These are phyloP conservation scores for Mergus octosetaceus DNA, from an alignment of 2,797 vertebrate genomes.

Conservation along the genomic window DNA sequence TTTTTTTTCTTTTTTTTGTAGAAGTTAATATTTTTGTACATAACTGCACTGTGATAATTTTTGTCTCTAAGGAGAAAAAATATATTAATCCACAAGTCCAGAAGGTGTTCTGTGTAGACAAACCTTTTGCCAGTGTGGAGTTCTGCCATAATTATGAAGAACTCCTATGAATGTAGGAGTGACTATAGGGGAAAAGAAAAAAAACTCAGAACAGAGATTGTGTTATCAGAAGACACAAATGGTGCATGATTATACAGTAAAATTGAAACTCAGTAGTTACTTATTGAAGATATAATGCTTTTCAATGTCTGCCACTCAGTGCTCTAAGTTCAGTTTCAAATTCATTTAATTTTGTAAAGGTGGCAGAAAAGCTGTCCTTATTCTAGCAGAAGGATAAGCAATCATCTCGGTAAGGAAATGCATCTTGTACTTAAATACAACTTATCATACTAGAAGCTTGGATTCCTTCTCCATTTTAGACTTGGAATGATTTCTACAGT, in stretches of 20 bases:
- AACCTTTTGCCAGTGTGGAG: neutral
- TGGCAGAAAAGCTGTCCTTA: neutral
- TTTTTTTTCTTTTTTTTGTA: neutral
- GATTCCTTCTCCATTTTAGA: neutral
- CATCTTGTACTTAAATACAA: neutral
- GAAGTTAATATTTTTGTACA: neutral
- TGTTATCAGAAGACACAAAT: neutral
- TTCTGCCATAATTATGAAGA: neutral
- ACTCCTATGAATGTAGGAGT: neutral
- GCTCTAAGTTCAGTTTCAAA: neutral
- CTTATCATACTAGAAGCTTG: neutral
- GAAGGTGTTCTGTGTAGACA: neutral
- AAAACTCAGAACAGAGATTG: neutral
- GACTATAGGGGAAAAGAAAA: neutral
- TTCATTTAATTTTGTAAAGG: neutral
- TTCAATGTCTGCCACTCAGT: neutral
- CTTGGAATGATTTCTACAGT: neutral
- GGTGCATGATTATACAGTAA: neutral
- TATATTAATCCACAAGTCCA: neutral
- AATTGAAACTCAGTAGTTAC: neutral
- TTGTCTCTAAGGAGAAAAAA: neutral
- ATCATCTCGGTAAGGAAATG: neutral
- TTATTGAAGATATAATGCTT: neutral
- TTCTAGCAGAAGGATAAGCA: neutral
- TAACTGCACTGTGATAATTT: neutral